Base-by-base conservation (phyloP, 2,888 invertebrate species). In the Agrochola circellaris region DNA sequence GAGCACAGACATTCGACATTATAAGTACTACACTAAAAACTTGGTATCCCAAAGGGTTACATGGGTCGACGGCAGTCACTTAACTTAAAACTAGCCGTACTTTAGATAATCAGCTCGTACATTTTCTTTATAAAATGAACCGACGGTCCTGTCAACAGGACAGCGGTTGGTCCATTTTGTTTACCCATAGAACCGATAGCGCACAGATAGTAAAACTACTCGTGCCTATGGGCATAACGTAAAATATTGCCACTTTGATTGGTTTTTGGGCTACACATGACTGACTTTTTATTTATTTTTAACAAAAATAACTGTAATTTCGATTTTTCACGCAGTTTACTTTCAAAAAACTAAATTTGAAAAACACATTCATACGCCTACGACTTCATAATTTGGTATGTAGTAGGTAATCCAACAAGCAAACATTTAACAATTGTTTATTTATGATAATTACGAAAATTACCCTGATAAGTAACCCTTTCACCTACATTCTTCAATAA, bases 401-500 rank as follows among this genome's bases (percentile, higher is more conserved):
- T 61, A 30, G 30, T 64, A 51, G 51, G 26, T 26, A 71, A 45
- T 34, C 58, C 42, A 65, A 26, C 26, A 60, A 58, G 20, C 45
- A 62, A 68, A 70, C 48, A 30, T 61, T 70, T 15, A 51, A 58
- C 61, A 58, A 65, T 62, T 56, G 34, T 42, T 65, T 81, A 54
- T 72, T 65, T 56, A 65, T 61, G 68, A 60, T 65, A 62, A 72
- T 76, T 62, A 77, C 56, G n/a, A 54, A 79, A 76, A 73, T 71
- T 75, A 72, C 58, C 75, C 58, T 74, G 51, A 72, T 45, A 56
- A 45, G 45, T 77, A 66, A 73, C 80, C 72, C 62, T 62, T 81
- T 78, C 66, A 74, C 54, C 77, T n/a, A 78, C 38, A 81, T 76
- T 69, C 61, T 78, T 77, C 61, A 74, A 83, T 74, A 77, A 73